These are phyloP conservation scores for Gobius niger DNA, from an alignment of 2,113 vertebrate species.

Conservation along the genomic window DNA sequence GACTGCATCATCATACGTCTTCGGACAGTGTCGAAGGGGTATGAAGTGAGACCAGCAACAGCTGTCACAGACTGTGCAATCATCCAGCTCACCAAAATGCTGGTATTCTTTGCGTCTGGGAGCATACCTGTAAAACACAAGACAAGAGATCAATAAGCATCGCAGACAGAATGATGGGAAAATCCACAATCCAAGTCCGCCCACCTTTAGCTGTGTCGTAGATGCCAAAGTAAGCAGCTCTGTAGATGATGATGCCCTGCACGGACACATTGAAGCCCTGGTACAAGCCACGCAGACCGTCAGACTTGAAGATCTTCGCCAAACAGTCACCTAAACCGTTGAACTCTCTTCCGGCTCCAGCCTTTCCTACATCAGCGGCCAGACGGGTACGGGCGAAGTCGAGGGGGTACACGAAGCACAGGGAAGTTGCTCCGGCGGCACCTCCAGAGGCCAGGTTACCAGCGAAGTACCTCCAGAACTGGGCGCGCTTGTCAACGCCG, in stretches of 20 bases:
- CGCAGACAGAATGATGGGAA: background rate
- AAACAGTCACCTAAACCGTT: constrained; percentile 83
- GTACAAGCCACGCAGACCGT: constrained; percentile 82
- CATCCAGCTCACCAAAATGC: constrained; percentile 94
- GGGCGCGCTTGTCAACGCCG: constrained; percentile 83
- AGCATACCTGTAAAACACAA: constrained; percentile 83
- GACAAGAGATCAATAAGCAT: background rate
- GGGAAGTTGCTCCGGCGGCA: constrained; percentile 85
- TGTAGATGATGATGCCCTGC: constrained; percentile 96
- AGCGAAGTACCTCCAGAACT: constrained; percentile 91
- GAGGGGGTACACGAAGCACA: constrained; percentile 89
- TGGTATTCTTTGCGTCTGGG: constrained; percentile 89
- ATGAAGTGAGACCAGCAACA: constrained; percentile 86
- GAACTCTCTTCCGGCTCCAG: constrained; percentile 79
- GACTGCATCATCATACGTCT: constrained; percentile 99
- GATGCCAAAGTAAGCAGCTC: constrained; percentile 92
- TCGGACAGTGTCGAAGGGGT: constrained; percentile 93
- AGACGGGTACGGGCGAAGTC: constrained; percentile 87
- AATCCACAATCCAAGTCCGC: constrained; percentile 2
- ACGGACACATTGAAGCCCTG: constrained; percentile 91
- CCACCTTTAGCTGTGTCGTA: constrained; percentile 93
- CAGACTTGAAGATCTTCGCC: constrained; percentile 81
- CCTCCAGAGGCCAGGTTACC: constrained; percentile 88
- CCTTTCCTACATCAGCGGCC: constrained; percentile 86
- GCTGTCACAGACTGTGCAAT: constrained; percentile 89